Evolutionary conservation across 2,797 vertebrate genomes (phyloP), one percentile per base, ranked within the genome.

Genomic region (Spea hammondii): DNA sequence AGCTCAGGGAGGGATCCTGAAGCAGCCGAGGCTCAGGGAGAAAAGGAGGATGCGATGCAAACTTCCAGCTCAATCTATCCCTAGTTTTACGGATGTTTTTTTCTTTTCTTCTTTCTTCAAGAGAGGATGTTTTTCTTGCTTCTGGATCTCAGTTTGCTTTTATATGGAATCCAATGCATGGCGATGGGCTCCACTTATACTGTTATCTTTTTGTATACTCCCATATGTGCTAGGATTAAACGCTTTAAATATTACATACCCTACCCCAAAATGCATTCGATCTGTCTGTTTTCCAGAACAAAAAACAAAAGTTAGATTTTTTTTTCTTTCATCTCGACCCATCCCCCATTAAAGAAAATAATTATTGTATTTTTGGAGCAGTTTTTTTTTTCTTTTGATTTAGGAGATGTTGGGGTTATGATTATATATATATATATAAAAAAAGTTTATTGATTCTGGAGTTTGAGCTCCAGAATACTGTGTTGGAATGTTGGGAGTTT

Each of bases 401-500:
- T 11, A 53, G 10, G 10, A 11, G 60, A 65, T 5, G n/a, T 8
- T 12, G 72, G 53, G 50, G 32, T 17, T 17, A 5, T 8, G 17
- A 10, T n/a, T 44, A 7, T 6, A 8, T 11, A 49, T 5, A 10
- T 45, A 6, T 49, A n/a, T 65, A 62, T 17, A 17, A 17, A 17
- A 67, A 65, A 48, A 70, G 57, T 64, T 89, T 89, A 86, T 88
- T 80, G 84, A 88, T 88, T 86, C 53, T 85, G 86, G 88, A 71
- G 72, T 64, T 74, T 17, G 59, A 62, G 90, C 91, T 88, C 84
- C 83, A 90, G 88, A 88, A 86, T 91, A 89, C 91, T 90, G 92
- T 96, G 91, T 64, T 89, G 94, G 94, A 96, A 95, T 94, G 93
- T 86, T 55, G 77, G 69, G 83, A 91, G 88, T 90, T 86, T 17